Evolutionary conservation across 2,113 vertebrate genomes (phyloP).

Genomic region (Antechinus stuartii): DNA sequence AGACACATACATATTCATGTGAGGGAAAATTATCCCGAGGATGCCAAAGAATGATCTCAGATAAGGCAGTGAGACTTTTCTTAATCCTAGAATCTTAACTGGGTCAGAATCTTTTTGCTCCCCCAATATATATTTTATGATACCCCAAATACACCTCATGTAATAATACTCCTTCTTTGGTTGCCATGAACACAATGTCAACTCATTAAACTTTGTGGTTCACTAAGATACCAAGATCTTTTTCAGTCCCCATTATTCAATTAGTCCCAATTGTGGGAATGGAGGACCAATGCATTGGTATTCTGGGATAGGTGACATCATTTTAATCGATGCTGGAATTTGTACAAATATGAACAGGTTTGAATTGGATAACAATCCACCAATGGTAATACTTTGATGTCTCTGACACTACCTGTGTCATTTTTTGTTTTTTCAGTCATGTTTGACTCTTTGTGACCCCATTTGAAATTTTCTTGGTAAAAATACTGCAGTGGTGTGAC

Average conservation of each 20-base stretch:
- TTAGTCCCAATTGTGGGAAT: not conserved
- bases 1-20: not conserved
- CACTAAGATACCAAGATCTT: not conserved
- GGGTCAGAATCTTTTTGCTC: not conserved
- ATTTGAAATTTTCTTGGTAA: not conserved
- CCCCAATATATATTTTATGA: not conserved
- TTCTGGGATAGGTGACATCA: not conserved
- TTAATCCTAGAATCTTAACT: not conserved
- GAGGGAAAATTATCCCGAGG: not conserved
- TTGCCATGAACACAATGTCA: not conserved
- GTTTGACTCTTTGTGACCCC: not conserved
- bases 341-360: not conserved
- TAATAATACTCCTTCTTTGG: not conserved
- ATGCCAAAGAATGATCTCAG: not conserved
- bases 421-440: not conserved
- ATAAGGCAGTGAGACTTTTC: not conserved
- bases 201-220: not conserved
- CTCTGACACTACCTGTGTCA: not conserved
- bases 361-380: not conserved
- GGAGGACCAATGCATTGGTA: not conserved
- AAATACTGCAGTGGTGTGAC: not conserved
- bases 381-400: not conserved
- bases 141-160: not conserved
- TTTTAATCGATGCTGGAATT: not conserved
- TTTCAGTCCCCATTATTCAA: not conserved